Conservation (phyloP, 2,797 vertebrate genomes). For the Urocyon cinereoargenteus region DNA sequence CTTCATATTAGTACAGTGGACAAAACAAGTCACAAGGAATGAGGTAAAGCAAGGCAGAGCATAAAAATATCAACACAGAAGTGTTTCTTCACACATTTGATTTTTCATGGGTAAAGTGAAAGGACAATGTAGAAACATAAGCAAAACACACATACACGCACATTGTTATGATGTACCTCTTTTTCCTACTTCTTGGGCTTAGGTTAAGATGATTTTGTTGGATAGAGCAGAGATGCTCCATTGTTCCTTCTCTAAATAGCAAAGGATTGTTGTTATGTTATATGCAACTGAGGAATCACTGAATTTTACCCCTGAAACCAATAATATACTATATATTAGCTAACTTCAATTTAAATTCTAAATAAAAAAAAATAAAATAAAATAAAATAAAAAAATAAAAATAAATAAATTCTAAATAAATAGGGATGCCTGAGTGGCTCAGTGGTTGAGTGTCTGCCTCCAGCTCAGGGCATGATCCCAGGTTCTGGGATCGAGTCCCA, state of each 20-base stretch:
- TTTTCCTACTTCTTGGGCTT: background rate
- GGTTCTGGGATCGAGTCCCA: too few relatives aligned
- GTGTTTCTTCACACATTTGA: background rate
- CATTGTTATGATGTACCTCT: background rate
- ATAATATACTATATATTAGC: background rate
- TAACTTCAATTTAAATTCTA: background rate
- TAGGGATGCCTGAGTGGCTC: too few relatives aligned
- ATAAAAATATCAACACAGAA: background rate
- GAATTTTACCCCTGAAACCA: background rate
- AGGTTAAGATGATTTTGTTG: background rate
- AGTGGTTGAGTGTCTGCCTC: too few relatives aligned
- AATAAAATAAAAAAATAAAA: too few relatives aligned
- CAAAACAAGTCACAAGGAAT: background rate
- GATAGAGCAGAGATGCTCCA: background rate
- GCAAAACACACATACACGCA: background rate
- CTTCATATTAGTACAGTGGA: background rate
- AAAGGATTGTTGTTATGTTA: background rate
- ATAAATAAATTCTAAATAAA: background rate
- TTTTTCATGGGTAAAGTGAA: background rate
- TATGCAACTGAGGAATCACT: background rate
- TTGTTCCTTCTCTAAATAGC: background rate
- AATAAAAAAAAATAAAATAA: too few relatives aligned
- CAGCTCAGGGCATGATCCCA: too few relatives aligned
- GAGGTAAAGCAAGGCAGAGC: background rate
- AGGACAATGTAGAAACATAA: background rate